Conservation (phyloP, 2,113 vertebrate genomes). For the Jacana jacana region DNA sequence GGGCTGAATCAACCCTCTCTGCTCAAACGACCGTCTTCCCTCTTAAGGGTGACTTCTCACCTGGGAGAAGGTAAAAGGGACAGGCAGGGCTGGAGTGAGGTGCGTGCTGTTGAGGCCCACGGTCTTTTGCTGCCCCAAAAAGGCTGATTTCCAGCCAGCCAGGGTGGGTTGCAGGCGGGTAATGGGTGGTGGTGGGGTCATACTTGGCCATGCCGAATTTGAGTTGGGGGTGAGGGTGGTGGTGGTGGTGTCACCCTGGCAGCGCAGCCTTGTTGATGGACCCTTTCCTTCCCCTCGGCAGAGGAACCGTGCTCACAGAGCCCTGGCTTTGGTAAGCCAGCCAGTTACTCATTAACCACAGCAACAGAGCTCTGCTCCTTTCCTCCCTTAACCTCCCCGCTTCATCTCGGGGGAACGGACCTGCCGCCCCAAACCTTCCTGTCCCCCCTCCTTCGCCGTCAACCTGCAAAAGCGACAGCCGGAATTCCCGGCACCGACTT, state of each 20-base stretch:
- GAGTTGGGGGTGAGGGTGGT: background rate
- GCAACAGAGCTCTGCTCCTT: background rate
- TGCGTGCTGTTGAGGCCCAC: background rate
- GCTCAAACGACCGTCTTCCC: background rate
- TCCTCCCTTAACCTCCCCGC: background rate
- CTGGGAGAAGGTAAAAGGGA: background rate
- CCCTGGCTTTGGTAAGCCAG: background rate
- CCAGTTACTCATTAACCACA: conserved; percentile 30
- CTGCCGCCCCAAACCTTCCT: background rate
- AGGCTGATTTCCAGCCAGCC: background rate
- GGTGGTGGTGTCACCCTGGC: background rate
- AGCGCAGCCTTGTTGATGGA: rapidly evolving
- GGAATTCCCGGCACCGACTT: background rate
- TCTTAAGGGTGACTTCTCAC: background rate
- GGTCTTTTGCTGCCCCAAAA: rapidly evolving
- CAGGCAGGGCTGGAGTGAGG: background rate
- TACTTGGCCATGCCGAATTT: background rate
- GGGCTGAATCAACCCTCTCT: background rate
- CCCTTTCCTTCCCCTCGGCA: background rate
- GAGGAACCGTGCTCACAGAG: background rate
- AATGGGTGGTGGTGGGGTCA: background rate
- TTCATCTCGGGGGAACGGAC: background rate
- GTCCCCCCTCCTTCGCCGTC: rapidly evolving
- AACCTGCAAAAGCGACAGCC: background rate
- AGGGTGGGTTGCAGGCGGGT: rapidly evolving